Conservation (phyloP, 2,113 vertebrate species). For the Rhombomys opimus region DNA sequence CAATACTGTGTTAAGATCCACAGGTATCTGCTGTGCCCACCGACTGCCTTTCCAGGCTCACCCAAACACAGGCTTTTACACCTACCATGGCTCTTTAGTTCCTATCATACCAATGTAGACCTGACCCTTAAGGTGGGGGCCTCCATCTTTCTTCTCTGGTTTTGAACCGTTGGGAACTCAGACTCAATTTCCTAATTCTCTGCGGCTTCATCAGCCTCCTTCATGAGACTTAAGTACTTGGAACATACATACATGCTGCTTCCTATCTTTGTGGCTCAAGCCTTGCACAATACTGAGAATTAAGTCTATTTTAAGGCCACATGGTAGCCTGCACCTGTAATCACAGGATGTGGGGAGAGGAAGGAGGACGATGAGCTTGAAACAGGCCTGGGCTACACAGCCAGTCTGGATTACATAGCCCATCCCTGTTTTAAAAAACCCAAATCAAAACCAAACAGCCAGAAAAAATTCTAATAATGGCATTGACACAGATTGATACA, state of each 20-base stretch:
- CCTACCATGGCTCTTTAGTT: not conserved
- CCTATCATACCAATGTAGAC: not conserved
- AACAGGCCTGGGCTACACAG: not conserved
- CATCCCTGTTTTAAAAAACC: not conserved
- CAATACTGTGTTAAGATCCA: not conserved
- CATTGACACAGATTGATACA: not conserved
- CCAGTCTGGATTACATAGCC: not conserved
- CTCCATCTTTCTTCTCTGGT: not conserved
- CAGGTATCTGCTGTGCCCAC: not conserved
- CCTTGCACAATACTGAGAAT: not conserved
- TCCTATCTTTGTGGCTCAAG: not conserved
- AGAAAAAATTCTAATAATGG: not conserved
- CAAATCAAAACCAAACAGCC: not conserved
- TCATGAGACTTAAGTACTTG: not conserved
- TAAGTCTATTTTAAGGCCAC: slow-evolving; percentile 17
- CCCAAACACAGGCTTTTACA: not conserved
- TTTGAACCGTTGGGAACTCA: not conserved
- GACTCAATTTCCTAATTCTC: not conserved
- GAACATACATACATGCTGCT: not conserved
- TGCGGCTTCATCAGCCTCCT: not conserved
- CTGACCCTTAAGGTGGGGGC: not conserved
- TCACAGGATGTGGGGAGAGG: not conserved
- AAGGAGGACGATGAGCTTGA: not conserved
- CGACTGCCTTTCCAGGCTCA: not conserved
- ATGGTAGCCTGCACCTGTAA: not conserved